phyloP scores from a whole-genome alignment of 1,140 invertebrate genomes.

The Gyrodactylus bullatarudis region DNA sequence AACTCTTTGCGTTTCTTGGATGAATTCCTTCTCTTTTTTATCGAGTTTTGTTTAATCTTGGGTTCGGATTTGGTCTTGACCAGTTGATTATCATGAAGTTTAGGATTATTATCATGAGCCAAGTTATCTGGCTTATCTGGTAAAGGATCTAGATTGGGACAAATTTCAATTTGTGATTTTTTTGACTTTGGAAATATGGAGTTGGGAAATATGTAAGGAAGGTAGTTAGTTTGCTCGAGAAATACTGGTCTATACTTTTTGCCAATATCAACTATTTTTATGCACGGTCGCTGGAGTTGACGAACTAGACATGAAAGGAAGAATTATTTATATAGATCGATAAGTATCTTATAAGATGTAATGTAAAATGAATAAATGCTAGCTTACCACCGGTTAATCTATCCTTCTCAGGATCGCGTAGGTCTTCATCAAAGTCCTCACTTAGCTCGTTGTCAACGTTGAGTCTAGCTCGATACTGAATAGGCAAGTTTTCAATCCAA shows the following conservation, averaged over 20 bases:
- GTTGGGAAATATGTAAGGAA: background rate
- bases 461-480: background rate
- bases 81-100: too few relatives aligned
- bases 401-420: background rate
- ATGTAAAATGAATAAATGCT: too few relatives aligned
- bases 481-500: background rate
- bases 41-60: background rate
- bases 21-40: background rate
- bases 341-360: too few relatives aligned
- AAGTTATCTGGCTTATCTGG: too few relatives aligned
- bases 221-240: background rate
- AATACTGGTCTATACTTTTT: background rate
- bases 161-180: too few relatives aligned
- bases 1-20: background rate
- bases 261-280: background rate
- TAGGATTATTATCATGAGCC: too few relatives aligned
- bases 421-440: background rate
- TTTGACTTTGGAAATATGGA: too few relatives aligned
- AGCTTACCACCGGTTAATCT: background rate
- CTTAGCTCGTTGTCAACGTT: background rate
- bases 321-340: too few relatives aligned
- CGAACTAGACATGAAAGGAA: too few relatives aligned
- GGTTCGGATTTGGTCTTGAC: background rate
- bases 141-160: too few relatives aligned
- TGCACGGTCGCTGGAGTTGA: background rate